Conservation (phyloP, 2,113 vertebrate species). For the Actinemys pallida region DNA sequence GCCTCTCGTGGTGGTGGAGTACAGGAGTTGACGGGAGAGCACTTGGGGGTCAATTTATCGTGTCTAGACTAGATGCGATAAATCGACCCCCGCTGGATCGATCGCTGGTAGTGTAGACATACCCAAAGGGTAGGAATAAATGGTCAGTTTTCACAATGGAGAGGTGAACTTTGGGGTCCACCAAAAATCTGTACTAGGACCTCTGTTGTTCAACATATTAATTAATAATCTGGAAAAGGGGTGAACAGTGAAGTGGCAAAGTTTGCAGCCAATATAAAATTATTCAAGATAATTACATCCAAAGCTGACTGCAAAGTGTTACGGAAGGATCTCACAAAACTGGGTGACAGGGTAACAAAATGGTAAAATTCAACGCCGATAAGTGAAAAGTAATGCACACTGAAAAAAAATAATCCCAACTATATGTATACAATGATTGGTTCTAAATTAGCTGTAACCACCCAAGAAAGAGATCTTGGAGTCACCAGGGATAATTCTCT, state of each 20-base stretch:
- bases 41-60: too few species aligned
- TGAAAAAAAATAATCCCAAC: background rate
- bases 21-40: too few species aligned
- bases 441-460: background rate
- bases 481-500: background rate
- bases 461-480: background rate
- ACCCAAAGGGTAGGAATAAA: background rate
- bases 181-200: background rate
- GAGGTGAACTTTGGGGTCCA: background rate
- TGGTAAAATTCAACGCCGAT: background rate
- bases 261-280: background rate
- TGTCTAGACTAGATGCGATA: too few species aligned
- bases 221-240: background rate
- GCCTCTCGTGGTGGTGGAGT: too few species aligned
- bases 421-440: background rate
- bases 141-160: background rate
- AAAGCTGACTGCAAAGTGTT: background rate
- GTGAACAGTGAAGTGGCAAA: background rate
- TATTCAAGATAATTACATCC: background rate
- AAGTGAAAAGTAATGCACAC: background rate
- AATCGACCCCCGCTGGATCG: too few species aligned
- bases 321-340: background rate
- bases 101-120: too few species aligned
- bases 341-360: background rate
- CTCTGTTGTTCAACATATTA: background rate